A percentile compares a stretch with the other conserved stretches of the same genome.
phyloP scores from a whole-genome alignment of 2,113 vertebrate genomes.

The Axis porcinus region DNA sequence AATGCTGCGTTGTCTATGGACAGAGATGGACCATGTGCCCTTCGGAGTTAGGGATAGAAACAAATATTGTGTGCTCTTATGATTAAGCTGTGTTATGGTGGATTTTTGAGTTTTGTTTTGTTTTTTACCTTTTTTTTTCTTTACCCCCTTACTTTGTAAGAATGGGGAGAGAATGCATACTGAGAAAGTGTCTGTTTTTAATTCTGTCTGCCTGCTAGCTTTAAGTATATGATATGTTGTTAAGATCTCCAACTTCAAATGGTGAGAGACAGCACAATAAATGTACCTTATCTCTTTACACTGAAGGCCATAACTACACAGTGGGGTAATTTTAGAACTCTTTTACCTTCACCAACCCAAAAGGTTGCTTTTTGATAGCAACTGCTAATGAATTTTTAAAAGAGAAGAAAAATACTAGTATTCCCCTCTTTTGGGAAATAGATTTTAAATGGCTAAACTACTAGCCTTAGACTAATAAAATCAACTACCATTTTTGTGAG shows the following conservation, averaged over 20 bases:
- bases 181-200: conserved; percentile 79
- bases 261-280: conserved; percentile 88
- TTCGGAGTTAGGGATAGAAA: conserved; percentile 74
- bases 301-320: conserved; percentile 83
- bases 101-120: conserved; percentile 78
- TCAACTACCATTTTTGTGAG: conserved; percentile 80
- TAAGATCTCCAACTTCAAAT: conserved; percentile 82
- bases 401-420: conserved; percentile 79
- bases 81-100: conserved; percentile 84
- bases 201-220: conserved; percentile 87
- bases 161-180: conserved; percentile 79
- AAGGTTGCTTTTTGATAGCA: conserved; percentile 84
- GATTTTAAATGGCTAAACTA: conserved; percentile 87
- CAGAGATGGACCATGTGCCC: conserved; percentile 77
- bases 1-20: conserved; percentile 70
- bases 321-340: conserved; percentile 81
- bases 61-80: conserved; percentile 77
- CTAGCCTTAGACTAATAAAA: conserved; percentile 87
- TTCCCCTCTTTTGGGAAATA: conserved; percentile 84
- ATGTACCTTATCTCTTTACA: conserved; percentile 85
- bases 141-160: conserved; percentile 81
- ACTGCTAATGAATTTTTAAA: conserved; percentile 85
- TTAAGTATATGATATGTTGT: conserved; percentile 83
- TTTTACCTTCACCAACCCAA: conserved; percentile 86
- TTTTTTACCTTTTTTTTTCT: conserved; percentile 73